Base-by-base conservation (phyloP, 2,113 vertebrate genomes). In the Raphicerus campestris region DNA sequence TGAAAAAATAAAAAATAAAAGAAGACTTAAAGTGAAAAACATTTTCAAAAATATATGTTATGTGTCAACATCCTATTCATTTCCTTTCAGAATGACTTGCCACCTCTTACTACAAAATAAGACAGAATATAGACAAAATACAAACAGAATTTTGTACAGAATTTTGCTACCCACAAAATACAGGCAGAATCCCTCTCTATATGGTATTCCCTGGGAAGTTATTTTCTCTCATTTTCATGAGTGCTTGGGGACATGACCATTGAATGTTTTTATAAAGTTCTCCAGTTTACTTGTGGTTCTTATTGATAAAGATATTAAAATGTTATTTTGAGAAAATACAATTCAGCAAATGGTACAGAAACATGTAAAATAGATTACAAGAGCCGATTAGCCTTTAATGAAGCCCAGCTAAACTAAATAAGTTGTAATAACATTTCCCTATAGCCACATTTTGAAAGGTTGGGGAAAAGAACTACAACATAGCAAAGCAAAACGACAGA, bases 291-390 rank as follows among this genome's bases (percentile, higher is more conserved):
- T 97, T 66, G 83, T 53, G 9, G 10, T 97, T 97, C 87, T 98
- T 97, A 97, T 78, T 96, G n/a, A 93, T 97, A 95, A 97, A 97
- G 32, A 77, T 83, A 97, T 96, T 97, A 96, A 93, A 95, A 96
- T 97, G 56, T 94, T 97, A 56, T 98, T 98, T 96, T 94, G 75
- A 94, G 80, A 97, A 96, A 20, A 97, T 93, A 87, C 2, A 87
- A 55, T 97, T 92, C 77, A 88, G 53, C 55, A 94, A 97, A 92
- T 84, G 17, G 13, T 84, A 92, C 19, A 78, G 66, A 90, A 96
- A 96, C 0, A 10, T 73, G 51, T 47, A 95, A 97, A 98, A 22
- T 91, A 97, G 89, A 97, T 70, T 98, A 13, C 0, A 20, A 88
- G 32, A 22, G 58, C 28, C 17, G 47, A 96, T 97, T 97, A 97